Evolutionary conservation across 1,140 invertebrate species (phyloP), one percentile per base, ranked within the genome.

Genomic region (Agraylea sexmaculata): DNA sequence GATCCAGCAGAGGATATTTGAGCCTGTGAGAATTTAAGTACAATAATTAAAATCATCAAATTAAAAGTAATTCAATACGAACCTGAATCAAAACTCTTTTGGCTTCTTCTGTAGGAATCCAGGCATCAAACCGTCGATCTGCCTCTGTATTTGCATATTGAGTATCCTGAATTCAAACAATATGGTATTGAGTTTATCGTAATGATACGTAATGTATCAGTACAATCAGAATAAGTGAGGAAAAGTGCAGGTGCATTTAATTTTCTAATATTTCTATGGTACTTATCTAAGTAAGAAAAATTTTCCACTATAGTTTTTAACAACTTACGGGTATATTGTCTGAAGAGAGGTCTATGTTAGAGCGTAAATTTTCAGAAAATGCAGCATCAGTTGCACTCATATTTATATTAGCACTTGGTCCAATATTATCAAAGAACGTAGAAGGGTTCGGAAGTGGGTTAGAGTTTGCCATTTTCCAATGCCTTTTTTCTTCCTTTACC

Each of bases 21-120:
- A 53, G 63, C 74, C 71, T 56, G 62, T 55, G 48, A 54, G 13
- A 11, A 13, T 8, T 7, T 7, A 31, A 31, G 6, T 6, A 12
- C 12, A 8, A 12, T 31, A 7, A 31, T 31, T 31, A 5, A 12
- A 31, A 12, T 31, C 6, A 31, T 8, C 16, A 6, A 11, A n/a
- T 13, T 35, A 20, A 35, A 8, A 18, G 19, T 32, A 7, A 16
- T n/a, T 21, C 13, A 21, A 5, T 21, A 36, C n/a, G 18, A 50
- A 64, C 64, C 58, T 65, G 63, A 36, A 77, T 66, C 12, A 83
- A 58, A 25, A 73, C 70, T 53, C 75, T 71, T 49, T 73, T 68
- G 2, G 80, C 78, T 40, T 68, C 66, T 43, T 79, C 74, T 45
- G 66, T 74, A 5, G 81, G 78, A 51, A 85, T 76, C 83, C 83